phyloP scores from a whole-genome alignment of 2,888 invertebrate species.

The Eubasilissa splendida region DNA sequence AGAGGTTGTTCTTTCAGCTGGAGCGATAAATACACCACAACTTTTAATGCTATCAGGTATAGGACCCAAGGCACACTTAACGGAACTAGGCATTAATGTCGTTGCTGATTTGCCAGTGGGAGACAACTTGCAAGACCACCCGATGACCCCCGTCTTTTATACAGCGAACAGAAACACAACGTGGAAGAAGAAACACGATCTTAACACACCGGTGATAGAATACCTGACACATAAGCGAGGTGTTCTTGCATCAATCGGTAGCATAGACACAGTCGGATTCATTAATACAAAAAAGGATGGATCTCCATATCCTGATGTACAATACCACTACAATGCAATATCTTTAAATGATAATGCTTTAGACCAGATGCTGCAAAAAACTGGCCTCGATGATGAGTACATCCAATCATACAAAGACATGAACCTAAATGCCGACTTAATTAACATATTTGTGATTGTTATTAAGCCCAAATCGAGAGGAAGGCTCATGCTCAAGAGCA shows the following conservation, averaged over 20 bases:
- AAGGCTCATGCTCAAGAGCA: conserved; percentile 76
- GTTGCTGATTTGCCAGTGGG: conserved; percentile 68
- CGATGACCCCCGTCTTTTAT: conserved; percentile 63
- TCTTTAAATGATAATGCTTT: conserved; percentile 52
- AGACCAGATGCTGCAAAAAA: neutral
- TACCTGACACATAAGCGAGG: conserved; percentile 60
- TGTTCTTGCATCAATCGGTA: conserved; percentile 62
- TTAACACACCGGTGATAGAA: conserved; percentile 6
- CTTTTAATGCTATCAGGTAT: conserved; percentile 72
- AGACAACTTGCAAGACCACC: conserved; percentile 73
- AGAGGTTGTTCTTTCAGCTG: conserved; percentile 71
- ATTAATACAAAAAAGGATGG: conserved; percentile 54
- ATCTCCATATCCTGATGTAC: conserved; percentile 61
- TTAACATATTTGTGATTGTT: conserved; percentile 70
- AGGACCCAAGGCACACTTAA: conserved; percentile 66
- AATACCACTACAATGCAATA: conserved; percentile 60
- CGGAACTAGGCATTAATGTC: conserved; percentile 63
- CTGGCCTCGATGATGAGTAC: conserved; percentile 62
- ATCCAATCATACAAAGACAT: conserved; percentile 60
- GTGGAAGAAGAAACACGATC: conserved; percentile 61
- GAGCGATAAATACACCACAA: conserved; percentile 69
- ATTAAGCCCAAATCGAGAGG: conserved; percentile 81
- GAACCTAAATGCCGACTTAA: conserved; percentile 60
- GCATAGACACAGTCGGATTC: conserved; percentile 58
- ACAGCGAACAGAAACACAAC: conserved; percentile 60